Percentiles rank a stretch among this genome's conserved stretches.
Evolutionary conservation across 2,797 vertebrate genomes (phyloP).

Genomic region (Girardinus metallicus): DNA sequence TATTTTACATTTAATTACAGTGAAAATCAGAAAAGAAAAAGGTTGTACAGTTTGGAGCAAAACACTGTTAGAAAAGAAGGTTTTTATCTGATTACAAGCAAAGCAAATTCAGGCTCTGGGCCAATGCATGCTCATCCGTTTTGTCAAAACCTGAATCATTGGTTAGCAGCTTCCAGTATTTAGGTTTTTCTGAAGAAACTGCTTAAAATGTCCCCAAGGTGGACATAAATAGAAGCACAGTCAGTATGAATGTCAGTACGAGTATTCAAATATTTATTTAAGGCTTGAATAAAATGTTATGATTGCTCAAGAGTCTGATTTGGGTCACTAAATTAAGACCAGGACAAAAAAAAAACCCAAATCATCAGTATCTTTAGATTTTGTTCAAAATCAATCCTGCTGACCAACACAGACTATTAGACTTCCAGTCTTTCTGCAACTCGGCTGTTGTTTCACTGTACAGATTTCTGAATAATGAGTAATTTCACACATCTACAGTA

Average conservation of each 20-base stretch:
- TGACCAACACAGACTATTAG: background rate
- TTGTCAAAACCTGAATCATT: background rate
- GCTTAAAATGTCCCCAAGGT: background rate
- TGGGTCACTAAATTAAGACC: background rate
- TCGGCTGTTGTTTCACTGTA: background rate
- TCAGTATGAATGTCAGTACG: background rate
- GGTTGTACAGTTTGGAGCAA: conserved; percentile 8
- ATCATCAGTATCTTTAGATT: background rate
- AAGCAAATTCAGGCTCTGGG: background rate
- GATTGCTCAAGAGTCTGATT: conserved; percentile 13
- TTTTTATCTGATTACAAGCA: conserved; percentile 27
- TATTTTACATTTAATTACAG: conserved; percentile 69
- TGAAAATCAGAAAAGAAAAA: conserved; percentile 24
- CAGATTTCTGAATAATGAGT: background rate
- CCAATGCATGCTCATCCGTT: background rate
- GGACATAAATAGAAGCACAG: background rate
- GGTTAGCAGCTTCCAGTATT: background rate
- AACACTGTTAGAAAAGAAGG: conserved; percentile 51
- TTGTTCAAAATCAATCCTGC: background rate
- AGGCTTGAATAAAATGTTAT: conserved; percentile 10
- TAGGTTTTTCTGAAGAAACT: background rate
- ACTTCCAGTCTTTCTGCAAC: background rate
- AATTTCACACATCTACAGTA: background rate
- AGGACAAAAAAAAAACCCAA: background rate
- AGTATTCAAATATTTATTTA: background rate